These are phyloP conservation scores for Centropristis striata DNA, from an alignment of 2,113 vertebrate genomes.

Conservation along the genomic window DNA sequence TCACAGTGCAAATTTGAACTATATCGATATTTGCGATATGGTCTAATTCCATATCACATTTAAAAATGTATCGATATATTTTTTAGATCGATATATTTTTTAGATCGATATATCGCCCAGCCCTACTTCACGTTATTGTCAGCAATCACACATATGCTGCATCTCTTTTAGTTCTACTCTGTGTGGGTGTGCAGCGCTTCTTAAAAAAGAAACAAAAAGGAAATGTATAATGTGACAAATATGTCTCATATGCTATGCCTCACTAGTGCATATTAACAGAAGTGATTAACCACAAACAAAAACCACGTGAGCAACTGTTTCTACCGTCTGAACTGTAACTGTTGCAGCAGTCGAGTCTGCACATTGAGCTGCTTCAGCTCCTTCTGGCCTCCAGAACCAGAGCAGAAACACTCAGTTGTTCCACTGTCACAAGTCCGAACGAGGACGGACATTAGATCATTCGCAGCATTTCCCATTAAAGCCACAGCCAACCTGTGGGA, in stretches of 20 bases:
- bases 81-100: no score
- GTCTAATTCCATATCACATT: no score
- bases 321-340: background rate
- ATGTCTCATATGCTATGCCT: background rate
- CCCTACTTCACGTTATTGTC: background rate
- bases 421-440: slow-evolving; percentile 42
- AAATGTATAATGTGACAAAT: background rate
- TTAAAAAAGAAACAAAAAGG: slow-evolving; percentile 19
- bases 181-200: background rate
- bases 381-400: slow-evolving; percentile 26
- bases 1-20: no score
- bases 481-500: slow-evolving; percentile 42
- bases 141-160: background rate
- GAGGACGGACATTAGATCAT: slow-evolving; percentile 48
- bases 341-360: slow-evolving; percentile 1
- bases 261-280: background rate
- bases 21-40: no score
- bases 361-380: slow-evolving; percentile 20
- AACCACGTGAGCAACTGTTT: background rate
- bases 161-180: slow-evolving; percentile 1
- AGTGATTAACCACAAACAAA: slow-evolving; percentile 1
- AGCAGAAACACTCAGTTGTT: slow-evolving; percentile 51
- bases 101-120: no score
- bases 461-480: slow-evolving; percentile 54
- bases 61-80: no score